phyloP scores from a whole-genome alignment of 2,113 vertebrate species.

The Haemorhous mexicanus region DNA sequence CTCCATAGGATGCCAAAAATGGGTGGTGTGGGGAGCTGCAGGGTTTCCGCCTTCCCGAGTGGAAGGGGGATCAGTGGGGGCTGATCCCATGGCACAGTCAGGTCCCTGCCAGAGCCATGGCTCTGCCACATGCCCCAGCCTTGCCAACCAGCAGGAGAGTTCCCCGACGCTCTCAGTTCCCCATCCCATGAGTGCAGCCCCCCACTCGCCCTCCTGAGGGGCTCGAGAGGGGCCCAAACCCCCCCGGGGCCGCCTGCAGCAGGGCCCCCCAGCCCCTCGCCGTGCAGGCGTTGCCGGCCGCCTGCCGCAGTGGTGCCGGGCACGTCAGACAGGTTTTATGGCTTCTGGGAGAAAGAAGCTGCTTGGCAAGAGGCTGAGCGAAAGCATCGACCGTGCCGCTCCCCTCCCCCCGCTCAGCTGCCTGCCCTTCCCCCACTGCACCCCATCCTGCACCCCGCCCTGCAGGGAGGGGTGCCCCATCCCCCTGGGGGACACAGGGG shows the following conservation, averaged over 20 bases:
- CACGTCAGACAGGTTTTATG: constrained; percentile 56
- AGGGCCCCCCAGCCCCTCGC: neutral
- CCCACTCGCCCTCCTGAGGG: neutral
- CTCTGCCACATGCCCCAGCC: neutral
- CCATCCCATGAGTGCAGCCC: neutral
- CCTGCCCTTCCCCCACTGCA: neutral
- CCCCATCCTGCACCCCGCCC: neutral
- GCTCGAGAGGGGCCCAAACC: neutral
- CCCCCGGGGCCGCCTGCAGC: neutral
- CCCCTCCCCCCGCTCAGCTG: neutral
- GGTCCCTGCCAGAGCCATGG: accelerated
- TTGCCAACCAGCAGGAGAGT: neutral
- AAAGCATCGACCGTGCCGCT: neutral
- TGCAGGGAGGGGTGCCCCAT: neutral
- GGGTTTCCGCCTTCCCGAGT: accelerated
- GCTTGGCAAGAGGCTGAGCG: constrained; percentile 18
- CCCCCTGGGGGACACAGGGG: neutral
- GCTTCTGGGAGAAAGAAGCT: constrained; percentile 27
- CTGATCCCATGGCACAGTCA: accelerated
- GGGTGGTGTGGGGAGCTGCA: neutral
- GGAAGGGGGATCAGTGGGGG: neutral
- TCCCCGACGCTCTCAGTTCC: too few relatives aligned
- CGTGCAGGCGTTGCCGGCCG: neutral
- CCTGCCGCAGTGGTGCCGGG: constrained; percentile 40
- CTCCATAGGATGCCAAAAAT: accelerated